Conservation (phyloP, 2,797 vertebrate genomes). For the Pseudochirops cupreus region DNA sequence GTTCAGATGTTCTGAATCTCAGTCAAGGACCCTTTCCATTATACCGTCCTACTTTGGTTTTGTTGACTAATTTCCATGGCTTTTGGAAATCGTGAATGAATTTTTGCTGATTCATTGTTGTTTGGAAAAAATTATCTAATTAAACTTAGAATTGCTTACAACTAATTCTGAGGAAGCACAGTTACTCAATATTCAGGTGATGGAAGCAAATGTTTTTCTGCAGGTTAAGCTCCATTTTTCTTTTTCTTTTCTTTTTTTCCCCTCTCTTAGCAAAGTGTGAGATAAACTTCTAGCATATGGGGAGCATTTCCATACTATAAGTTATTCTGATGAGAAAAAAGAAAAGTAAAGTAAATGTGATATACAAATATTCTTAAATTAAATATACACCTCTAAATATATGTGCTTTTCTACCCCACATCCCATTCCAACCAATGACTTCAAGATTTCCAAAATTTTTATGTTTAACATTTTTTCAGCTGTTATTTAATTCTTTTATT, state of each 20-base stretch:
- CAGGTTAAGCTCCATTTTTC: conserved; percentile 51
- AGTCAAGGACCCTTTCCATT: conserved; percentile 19
- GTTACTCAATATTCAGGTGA: conserved; percentile 24
- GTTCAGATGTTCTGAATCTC: conserved; percentile 36
- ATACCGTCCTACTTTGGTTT: neutral
- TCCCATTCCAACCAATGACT: neutral
- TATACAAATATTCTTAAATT: conserved; percentile 78
- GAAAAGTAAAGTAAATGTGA: conserved; percentile 34
- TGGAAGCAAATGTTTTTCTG: conserved; percentile 49
- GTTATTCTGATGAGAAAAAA: conserved; percentile 57
- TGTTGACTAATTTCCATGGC: conserved; percentile 56
- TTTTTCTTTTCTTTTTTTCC: conserved; percentile 64
- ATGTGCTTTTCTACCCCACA: neutral
- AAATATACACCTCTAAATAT: conserved; percentile 73
- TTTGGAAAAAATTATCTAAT: conserved; percentile 37
- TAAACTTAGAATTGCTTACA: neutral
- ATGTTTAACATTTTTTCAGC: neutral
- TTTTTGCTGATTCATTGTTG: conserved; percentile 58
- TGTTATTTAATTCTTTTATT: neutral
- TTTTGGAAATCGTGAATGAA: conserved; percentile 54
- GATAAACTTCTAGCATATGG: conserved; percentile 77
- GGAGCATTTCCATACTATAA: conserved; percentile 73
- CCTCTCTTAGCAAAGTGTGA: conserved; percentile 64
- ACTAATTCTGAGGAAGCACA: neutral
- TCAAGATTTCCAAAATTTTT: neutral